Conservation (phyloP, 2,888 invertebrate genomes). For the Ectobius pallidus region DNA sequence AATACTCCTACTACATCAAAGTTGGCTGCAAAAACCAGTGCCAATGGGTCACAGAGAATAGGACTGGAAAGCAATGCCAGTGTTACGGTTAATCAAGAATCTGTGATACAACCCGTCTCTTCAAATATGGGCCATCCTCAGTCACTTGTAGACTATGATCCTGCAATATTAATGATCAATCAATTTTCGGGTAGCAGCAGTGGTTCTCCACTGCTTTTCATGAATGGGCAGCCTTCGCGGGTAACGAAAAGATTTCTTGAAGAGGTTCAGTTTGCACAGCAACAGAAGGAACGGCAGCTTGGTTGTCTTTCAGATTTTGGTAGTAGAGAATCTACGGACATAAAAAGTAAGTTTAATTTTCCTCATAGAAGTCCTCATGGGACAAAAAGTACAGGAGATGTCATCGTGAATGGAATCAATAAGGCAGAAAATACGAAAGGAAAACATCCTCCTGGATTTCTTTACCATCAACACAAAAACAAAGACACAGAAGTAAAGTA, state of each 20-base stretch:
- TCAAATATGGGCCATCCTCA: background rate
- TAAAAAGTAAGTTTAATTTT: background rate
- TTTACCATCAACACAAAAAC: slow-evolving; percentile 1
- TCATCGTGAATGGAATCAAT: background rate
- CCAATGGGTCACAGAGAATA: background rate
- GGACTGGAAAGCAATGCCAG: background rate
- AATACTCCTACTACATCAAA: background rate
- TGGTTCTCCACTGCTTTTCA: slow-evolving; percentile 25
- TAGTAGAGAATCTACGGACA: background rate
- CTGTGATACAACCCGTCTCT: background rate
- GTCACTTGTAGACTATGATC: background rate
- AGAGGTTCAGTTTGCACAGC: slow-evolving; percentile 30
- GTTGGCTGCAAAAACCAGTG: background rate
- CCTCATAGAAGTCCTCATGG: background rate
- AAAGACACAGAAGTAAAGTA: background rate
- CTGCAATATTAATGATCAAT: background rate
- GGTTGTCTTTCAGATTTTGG: background rate
- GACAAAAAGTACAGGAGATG: background rate
- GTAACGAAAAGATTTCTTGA: slow-evolving; percentile 34
- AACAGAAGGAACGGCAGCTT: background rate
- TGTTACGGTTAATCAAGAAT: background rate
- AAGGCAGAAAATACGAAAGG: background rate
- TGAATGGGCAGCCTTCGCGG: slow-evolving; percentile 27
- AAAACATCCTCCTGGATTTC: slow-evolving; percentile 1
- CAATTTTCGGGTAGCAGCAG: background rate